These are phyloP conservation scores for Pachypsylla venusta DNA, from an alignment of 1,140 invertebrate species.

Conservation along the genomic window DNA sequence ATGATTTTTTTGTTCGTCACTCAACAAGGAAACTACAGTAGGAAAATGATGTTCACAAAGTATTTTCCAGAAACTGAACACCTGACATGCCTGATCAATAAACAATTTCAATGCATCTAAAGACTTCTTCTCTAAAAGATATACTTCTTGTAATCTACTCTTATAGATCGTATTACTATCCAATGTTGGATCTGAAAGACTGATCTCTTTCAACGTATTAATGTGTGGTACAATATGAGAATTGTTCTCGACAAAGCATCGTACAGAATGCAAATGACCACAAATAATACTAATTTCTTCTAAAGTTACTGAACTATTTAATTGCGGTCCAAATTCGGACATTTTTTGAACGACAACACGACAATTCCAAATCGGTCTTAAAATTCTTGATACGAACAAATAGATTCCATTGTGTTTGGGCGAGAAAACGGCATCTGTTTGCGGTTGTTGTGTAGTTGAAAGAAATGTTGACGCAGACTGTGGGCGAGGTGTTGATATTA, in stretches of 20 bases:
- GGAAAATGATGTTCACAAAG: constrained; percentile 86
- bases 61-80: constrained; percentile 85
- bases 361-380: constrained; percentile 65
- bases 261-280: constrained; percentile 13
- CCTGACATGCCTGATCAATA: constrained; percentile 68
- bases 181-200: no score
- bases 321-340: not conserved
- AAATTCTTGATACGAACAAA: constrained; percentile 69
- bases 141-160: constrained; percentile 31
- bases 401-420: constrained; percentile 88
- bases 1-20: constrained; percentile 44
- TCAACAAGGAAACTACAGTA: constrained; percentile 44
- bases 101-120: constrained; percentile 60
- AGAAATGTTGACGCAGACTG: not conserved
- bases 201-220: not conserved
- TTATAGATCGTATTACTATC: not conserved
- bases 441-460: constrained; percentile 17
- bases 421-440: constrained; percentile 39
- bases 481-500: not conserved
- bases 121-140: constrained; percentile 53
- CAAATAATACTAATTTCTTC: not conserved
- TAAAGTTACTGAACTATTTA: not conserved
- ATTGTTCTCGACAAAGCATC: constrained; percentile 14
- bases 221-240: constrained; percentile 11
- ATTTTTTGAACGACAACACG: constrained; percentile 51